phyloP scores from a whole-genome alignment of 2,113 vertebrate genomes.

The Aramus guarauna region DNA sequence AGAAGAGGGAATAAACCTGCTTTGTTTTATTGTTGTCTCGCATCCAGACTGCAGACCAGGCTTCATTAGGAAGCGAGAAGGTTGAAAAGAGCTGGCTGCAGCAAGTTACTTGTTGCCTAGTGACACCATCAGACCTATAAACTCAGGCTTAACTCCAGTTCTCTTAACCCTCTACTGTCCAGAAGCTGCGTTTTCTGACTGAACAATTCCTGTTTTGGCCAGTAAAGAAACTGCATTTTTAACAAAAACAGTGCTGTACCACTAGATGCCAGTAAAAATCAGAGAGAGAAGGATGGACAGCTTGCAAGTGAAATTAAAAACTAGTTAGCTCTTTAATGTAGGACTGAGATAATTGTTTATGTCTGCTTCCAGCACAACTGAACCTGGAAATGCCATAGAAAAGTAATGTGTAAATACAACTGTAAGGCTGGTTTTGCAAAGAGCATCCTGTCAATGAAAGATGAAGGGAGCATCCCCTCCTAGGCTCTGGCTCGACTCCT shows the following conservation, averaged over 20 bases:
- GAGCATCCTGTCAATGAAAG: not conserved
- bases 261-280: constrained; percentile 29
- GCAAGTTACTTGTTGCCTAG: constrained; percentile 57
- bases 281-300: not conserved
- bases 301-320: not conserved
- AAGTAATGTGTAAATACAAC: not conserved
- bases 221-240: not conserved
- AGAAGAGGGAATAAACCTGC: not conserved
- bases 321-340: not conserved
- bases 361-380: not conserved
- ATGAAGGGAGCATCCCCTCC: not conserved
- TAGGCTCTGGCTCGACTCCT: not conserved
- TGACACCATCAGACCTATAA: constrained; percentile 53
- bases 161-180: constrained; percentile 25
- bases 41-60: not conserved
- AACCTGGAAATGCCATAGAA: not conserved
- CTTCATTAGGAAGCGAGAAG: not conserved
- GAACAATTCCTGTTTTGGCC: not conserved
- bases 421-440: not conserved
- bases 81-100: constrained; percentile 29
- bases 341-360: not conserved
- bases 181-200: not conserved
- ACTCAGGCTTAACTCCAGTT: not conserved
- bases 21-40: not conserved
- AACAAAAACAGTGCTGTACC: not conserved